A percentile compares a stretch with the other conserved stretches of the same genome.
Conservation (phyloP, 2,113 vertebrate species). For the Gobius niger region DNA sequence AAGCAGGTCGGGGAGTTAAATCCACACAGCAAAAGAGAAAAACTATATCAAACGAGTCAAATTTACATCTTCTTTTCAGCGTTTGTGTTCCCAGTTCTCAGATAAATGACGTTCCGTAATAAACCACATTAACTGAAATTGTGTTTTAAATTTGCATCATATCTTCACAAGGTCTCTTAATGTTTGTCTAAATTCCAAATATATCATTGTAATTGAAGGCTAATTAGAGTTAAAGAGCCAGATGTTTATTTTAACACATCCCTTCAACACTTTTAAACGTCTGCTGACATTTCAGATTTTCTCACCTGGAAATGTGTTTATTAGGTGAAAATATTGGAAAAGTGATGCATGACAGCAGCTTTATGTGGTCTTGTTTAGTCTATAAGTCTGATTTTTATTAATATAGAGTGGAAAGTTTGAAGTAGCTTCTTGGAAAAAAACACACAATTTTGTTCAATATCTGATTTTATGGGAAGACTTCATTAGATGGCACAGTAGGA, state of each 20-base stretch:
- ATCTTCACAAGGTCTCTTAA: background rate
- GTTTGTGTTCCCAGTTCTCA: background rate
- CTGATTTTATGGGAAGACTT: conserved; percentile 1
- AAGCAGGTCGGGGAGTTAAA: conserved; percentile 1
- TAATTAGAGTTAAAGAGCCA: conserved; percentile 67
- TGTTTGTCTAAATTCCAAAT: background rate
- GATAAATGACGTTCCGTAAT: background rate
- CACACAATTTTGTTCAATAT: background rate
- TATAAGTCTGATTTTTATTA: too few species aligned
- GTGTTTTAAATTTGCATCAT: background rate
- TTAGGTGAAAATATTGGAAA: too few species aligned
- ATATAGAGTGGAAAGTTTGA: background rate
- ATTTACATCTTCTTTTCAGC: background rate
- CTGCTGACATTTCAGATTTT: conserved; percentile 48
- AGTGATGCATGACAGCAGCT: too few species aligned
- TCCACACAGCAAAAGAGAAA: background rate
- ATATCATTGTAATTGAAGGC: conserved; percentile 36
- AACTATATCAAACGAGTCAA: background rate
- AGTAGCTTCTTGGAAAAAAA: background rate
- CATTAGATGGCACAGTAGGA: background rate
- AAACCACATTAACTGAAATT: background rate
- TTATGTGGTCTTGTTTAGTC: too few species aligned
- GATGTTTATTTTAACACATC: conserved; percentile 60
- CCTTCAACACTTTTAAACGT: conserved; percentile 42
- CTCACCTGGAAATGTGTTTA: background rate